Evolutionary conservation across 2,113 vertebrate species (phyloP), one percentile per base, ranked within the genome.

Genomic region (Galeopterus variegatus): DNA sequence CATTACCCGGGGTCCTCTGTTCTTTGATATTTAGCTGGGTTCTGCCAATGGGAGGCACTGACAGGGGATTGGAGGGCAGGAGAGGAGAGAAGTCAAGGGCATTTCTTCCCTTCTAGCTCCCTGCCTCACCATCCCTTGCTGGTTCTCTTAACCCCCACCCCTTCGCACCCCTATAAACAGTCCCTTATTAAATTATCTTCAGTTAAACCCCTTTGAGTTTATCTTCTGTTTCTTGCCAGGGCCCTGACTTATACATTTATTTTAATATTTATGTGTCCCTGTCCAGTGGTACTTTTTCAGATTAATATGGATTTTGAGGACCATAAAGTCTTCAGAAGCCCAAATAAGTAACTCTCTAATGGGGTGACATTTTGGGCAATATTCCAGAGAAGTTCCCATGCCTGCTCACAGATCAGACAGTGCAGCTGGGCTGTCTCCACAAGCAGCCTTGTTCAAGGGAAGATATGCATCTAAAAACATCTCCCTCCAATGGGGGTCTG

Each of bases 251-350:
- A 45, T 36, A 15, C 14, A 58, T 52, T 52, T 75, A 62, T 62
- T 45, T 52, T n/a, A 83, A 23, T 50, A 56, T 80, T 79, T 85
- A 60, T 17, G 3, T 28, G 21, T 56, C 45, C 58, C 73, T 85
- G 64, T 26, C 50, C 36, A 6, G 15, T 12, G 52, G 70, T n/a
- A 21, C 45, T 83, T 90, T 88, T 93, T 75, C 64, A 23, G 54
- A 50, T 79, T 79, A 73, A 26, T 48, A 50, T 56, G 45, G 17
- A 69, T 87, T 95, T 64, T 69, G 58, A 95, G 83, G 56, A 69
- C 28, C 82, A 72, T 21, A 67, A 86, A 56, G n/a, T 45, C 69
- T 33, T 65, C 23, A 72, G 52, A 67, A 90, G 21, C 36, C 50
- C 84, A n/a, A 73, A 52, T 26, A 89, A 70, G 50, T 41, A 36